Conservation (phyloP, 30 jellyfish, hydroid and myxozoan species). For the Mastigias papua region DNA sequence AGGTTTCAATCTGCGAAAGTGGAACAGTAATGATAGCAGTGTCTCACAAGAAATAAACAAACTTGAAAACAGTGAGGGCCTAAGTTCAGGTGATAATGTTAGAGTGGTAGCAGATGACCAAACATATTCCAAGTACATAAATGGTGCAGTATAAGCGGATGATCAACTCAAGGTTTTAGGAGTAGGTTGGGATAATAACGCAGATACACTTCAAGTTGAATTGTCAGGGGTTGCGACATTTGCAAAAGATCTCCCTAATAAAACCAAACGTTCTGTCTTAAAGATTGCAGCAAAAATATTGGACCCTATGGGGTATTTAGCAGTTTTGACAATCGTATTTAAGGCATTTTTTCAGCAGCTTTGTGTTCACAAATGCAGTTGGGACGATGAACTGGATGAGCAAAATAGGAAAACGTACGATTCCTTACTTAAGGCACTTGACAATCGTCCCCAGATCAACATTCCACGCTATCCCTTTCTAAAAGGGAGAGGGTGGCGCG, state of each 20-base stretch:
- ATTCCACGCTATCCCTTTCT: too few relatives aligned
- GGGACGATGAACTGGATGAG: slow-evolving; percentile 18
- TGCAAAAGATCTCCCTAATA: not conserved
- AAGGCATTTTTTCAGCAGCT: slow-evolving; percentile 36
- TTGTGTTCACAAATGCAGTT: not conserved
- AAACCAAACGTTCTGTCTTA: not conserved
- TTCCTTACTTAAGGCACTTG: not conserved
- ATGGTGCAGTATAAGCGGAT: not conserved
- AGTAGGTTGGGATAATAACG: not conserved
- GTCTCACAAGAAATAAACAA: slow-evolving; percentile 4
- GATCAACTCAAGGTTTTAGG: not conserved
- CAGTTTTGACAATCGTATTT: not conserved
- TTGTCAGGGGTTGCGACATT: not conserved
- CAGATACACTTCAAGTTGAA: not conserved
- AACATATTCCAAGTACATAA: not conserved
- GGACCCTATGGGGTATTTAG: slow-evolving; percentile 3
- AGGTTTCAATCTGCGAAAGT: slow-evolving; percentile 16
- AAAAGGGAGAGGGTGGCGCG: not conserved
- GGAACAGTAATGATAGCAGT: not conserved
- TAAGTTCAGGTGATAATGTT: not conserved
- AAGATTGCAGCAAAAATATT: not conserved
- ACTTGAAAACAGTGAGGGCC: slow-evolving; percentile 38
- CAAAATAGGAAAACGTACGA: not conserved
- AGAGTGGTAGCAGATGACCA: slow-evolving; percentile 14
- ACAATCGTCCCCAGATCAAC: not conserved